phyloP scores from a whole-genome alignment of 2,113 vertebrate species.

The Poeciliopsis retropinna region DNA sequence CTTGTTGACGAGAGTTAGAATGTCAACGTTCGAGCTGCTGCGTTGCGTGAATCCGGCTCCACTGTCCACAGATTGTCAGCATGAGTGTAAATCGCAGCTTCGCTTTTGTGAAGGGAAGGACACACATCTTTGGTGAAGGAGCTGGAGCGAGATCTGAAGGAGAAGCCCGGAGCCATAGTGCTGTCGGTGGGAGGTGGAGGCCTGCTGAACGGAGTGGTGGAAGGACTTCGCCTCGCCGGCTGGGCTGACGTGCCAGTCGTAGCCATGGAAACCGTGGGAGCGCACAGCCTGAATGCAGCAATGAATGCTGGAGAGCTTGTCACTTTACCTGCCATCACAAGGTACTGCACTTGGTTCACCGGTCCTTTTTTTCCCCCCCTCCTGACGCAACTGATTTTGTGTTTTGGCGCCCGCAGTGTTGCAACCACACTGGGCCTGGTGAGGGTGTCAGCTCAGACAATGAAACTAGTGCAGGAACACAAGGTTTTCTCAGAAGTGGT shows the following conservation, averaged over 20 bases:
- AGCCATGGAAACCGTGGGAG: constrained; percentile 88
- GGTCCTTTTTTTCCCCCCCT: background rate
- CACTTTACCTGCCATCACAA: constrained; percentile 88
- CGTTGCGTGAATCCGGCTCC: background rate
- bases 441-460: constrained; percentile 81
- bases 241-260: constrained; percentile 89
- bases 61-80: background rate
- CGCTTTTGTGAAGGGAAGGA: constrained; percentile 84
- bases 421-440: constrained; percentile 88
- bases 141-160: constrained; percentile 78
- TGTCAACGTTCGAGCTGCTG: background rate
- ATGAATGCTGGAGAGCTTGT: constrained; percentile 82
- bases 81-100: background rate
- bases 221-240: constrained; percentile 83
- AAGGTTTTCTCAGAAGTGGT: constrained; percentile 84
- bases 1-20: background rate
- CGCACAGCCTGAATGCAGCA: constrained; percentile 86
- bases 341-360: constrained; percentile 71
- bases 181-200: constrained; percentile 91
- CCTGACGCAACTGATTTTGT: background rate
- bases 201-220: constrained; percentile 85
- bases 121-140: constrained; percentile 86
- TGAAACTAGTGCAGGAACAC: constrained; percentile 82
- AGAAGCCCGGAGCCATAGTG: constrained; percentile 85
- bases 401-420: constrained; percentile 73